Conservation (phyloP, 2,888 invertebrate genomes). For the Ectobius pallidus region DNA sequence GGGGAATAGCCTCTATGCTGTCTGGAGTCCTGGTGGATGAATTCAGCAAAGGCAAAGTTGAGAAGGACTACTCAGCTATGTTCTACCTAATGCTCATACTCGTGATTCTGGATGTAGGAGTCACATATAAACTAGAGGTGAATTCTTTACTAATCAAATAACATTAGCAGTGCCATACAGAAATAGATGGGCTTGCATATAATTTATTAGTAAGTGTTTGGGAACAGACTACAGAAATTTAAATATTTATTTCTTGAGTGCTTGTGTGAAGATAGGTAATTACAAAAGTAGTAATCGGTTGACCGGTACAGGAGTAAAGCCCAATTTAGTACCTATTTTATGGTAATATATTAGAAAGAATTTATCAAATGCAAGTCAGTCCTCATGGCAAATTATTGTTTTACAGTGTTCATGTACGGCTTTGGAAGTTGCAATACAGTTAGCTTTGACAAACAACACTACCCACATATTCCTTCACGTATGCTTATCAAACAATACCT, state of each 20-base stretch:
- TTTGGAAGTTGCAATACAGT: too few species aligned
- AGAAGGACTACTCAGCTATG: constrained; percentile 77
- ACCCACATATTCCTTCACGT: too few species aligned
- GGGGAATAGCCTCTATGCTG: constrained; percentile 77
- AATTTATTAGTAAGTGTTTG: not conserved
- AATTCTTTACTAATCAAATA: not conserved
- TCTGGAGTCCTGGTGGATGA: constrained; percentile 80
- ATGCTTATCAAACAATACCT: too few species aligned
- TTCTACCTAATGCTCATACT: constrained; percentile 76
- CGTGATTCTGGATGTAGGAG: constrained; percentile 68
- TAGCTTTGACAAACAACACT: too few species aligned
- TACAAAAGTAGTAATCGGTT: not conserved
- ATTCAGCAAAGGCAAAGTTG: constrained; percentile 65
- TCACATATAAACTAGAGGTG: constrained; percentile 65
- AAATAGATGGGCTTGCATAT: too few species aligned
- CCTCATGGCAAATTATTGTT: too few species aligned
- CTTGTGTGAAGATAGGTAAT: not conserved
- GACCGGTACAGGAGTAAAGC: too few species aligned
- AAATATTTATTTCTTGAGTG: not conserved
- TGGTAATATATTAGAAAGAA: too few species aligned
- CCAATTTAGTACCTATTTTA: too few species aligned
- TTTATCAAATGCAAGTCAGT: too few species aligned
- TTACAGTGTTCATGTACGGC: too few species aligned
- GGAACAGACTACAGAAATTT: not conserved
- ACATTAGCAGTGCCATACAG: too few species aligned